These are phyloP conservation scores for Tadarida brasiliensis DNA, from an alignment of 2,797 vertebrate genomes.

Conservation along the genomic window DNA sequence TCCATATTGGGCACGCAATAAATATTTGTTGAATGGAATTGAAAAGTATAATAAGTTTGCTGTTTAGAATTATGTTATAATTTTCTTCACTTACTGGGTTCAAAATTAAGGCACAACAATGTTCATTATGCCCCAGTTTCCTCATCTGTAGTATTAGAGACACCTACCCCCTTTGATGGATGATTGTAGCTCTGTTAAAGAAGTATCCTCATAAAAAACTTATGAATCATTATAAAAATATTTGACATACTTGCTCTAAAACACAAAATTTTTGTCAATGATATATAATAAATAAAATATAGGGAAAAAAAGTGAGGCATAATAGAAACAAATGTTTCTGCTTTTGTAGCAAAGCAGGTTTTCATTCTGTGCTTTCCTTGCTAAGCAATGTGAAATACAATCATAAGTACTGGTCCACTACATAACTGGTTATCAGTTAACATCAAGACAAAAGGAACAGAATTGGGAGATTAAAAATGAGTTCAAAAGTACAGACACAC, in stretches of 20 bases:
- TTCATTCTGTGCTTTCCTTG: not conserved
- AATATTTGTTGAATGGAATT: slow-evolving; percentile 32
- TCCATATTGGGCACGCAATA: not conserved
- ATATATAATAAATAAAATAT: not conserved
- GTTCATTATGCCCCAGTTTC: not conserved
- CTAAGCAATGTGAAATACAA: not conserved
- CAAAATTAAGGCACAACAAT: not conserved
- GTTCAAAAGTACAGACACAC: not conserved
- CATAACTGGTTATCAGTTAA: not conserved
- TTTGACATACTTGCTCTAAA: slow-evolving; percentile 24
- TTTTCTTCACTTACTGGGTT: not conserved
- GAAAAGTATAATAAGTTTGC: not conserved
- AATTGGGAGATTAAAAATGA: not conserved
- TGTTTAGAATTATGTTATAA: not conserved
- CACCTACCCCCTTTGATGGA: not conserved
- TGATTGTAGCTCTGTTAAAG: not conserved
- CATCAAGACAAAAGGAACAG: not conserved
- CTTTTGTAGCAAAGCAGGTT: not conserved
- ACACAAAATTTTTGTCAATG: not conserved
- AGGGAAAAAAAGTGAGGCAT: not conserved
- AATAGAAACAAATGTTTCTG: not conserved
- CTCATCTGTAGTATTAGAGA: not conserved
- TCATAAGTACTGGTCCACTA: not conserved
- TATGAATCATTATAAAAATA: not conserved
- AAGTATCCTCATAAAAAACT: not conserved